Percentiles rank a stretch among this genome's conserved stretches.
These are phyloP conservation scores for Temnothorax rugatulus DNA, from an alignment of 2,888 invertebrate genomes.

Conservation along the genomic window DNA sequence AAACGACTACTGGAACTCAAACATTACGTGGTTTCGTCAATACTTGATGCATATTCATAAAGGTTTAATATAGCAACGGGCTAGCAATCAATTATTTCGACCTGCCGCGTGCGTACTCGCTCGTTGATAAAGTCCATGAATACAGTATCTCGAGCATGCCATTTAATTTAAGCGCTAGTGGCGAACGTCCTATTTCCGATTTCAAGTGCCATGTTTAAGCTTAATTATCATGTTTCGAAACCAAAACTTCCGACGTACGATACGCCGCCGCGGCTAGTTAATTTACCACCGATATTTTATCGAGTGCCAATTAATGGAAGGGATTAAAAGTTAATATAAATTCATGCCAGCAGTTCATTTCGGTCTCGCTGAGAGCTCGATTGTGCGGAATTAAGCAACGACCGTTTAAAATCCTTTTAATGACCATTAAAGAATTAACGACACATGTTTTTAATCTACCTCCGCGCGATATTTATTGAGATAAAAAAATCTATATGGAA, in stretches of 20 bases:
- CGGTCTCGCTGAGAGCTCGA: slow-evolving; percentile 11
- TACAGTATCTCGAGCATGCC: slow-evolving; percentile 37
- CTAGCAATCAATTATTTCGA: slow-evolving; percentile 48
- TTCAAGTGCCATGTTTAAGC: slow-evolving; percentile 30
- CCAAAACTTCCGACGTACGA: slow-evolving; percentile 39
- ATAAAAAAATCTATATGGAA: slow-evolving; percentile 15
- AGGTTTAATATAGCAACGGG: slow-evolving; percentile 50
- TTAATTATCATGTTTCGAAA: slow-evolving; percentile 57
- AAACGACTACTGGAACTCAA: slow-evolving; percentile 34
- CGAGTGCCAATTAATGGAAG: slow-evolving; percentile 47
- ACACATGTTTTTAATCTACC: slow-evolving; percentile 38
- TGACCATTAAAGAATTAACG: slow-evolving; percentile 42
- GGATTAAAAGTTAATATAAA: slow-evolving; percentile 48
- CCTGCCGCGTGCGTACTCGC: slow-evolving; percentile 4
- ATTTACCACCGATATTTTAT: slow-evolving; percentile 37
- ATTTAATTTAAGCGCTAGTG: slow-evolving; percentile 48
- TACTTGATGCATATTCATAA: slow-evolving; percentile 46
- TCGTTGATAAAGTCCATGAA: slow-evolving; percentile 59
- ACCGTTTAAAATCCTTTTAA: slow-evolving; percentile 37
- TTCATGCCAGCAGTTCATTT: slow-evolving; percentile 35
- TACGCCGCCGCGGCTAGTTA: slow-evolving; percentile 1
- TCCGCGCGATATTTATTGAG: not conserved
- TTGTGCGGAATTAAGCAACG: slow-evolving; percentile 37
- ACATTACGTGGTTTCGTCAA: slow-evolving; percentile 43
- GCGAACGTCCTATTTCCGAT: slow-evolving; percentile 49